phyloP scores from a whole-genome alignment of 2,113 vertebrate genomes.

The Sinocyclocheilus grahami region DNA sequence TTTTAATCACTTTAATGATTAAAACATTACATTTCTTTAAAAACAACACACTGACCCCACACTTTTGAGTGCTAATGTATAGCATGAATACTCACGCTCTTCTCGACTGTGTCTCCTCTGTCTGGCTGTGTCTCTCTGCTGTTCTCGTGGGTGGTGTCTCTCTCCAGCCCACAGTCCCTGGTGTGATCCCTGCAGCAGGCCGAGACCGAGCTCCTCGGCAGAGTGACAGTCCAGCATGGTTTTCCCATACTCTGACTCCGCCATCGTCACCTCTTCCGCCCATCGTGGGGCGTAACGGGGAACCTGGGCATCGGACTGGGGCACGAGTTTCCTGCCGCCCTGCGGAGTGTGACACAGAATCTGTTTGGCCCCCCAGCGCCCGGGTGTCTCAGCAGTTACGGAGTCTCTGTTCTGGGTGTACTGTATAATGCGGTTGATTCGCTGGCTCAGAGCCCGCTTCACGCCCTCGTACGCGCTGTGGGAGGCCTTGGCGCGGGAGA shows the following conservation, averaged over 20 bases:
- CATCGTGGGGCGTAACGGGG: constrained; percentile 90
- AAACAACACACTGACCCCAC: background rate
- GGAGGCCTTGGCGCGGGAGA: constrained; percentile 85
- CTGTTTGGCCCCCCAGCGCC: constrained; percentile 79
- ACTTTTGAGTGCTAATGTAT: background rate
- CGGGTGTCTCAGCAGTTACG: constrained; percentile 67
- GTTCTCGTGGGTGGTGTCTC: constrained; percentile 60
- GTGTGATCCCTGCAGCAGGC: constrained; percentile 72
- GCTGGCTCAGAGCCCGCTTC: constrained; percentile 91
- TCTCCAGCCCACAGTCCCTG: constrained; percentile 74
- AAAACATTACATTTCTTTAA: background rate
- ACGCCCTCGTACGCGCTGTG: constrained; percentile 91
- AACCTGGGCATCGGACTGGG: constrained; percentile 88
- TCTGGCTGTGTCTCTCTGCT: constrained; percentile 30
- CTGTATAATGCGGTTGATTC: constrained; percentile 92
- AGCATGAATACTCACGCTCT: constrained; percentile 79
- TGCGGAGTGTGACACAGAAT: constrained; percentile 86
- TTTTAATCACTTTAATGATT: background rate
- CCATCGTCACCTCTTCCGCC: constrained; percentile 71
- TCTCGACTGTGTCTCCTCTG: constrained; percentile 76
- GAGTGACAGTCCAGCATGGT: constrained; percentile 78
- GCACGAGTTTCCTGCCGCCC: constrained; percentile 81
- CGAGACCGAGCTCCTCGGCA: constrained; percentile 73
- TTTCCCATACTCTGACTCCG: constrained; percentile 76
- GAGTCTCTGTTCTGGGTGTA: constrained; percentile 94